phyloP scores from a whole-genome alignment of 1,140 invertebrate species.

The Neodiprion fabricii region DNA sequence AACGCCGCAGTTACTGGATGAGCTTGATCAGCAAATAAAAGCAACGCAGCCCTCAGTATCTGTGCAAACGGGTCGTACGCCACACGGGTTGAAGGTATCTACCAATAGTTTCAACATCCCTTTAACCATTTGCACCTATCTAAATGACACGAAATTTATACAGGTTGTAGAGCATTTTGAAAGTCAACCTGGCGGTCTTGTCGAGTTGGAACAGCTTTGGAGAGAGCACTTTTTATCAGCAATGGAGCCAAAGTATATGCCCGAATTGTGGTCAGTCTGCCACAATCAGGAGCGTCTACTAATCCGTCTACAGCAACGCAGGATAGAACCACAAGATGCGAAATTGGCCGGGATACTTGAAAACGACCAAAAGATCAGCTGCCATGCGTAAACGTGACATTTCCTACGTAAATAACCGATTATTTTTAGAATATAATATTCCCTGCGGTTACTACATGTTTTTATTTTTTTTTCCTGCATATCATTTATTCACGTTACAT shows the following conservation, averaged over 20 bases:
- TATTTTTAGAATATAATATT: not conserved
- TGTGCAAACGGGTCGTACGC: constrained; percentile 32
- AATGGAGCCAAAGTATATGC: constrained; percentile 78
- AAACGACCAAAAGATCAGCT: not conserved
- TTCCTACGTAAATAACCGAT: not conserved
- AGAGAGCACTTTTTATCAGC: constrained; percentile 76
- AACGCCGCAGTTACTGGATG: constrained; percentile 58
- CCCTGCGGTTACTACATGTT: not conserved
- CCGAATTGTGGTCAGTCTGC: constrained; percentile 77
- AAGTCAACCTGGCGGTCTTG: constrained; percentile 65
- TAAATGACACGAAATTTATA: constrained; percentile 58
- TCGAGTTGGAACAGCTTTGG: constrained; percentile 77
- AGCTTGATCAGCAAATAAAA: constrained; percentile 50
- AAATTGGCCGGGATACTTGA: constrained; percentile 46
- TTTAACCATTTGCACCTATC: constrained; percentile 43
- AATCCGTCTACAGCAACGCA: constrained; percentile 51
- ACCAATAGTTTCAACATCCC: not conserved
- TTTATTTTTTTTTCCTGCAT: constrained; percentile 19
- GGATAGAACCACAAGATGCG: constrained; percentile 54
- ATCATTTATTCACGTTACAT: constrained; percentile 15
- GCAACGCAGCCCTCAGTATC: constrained; percentile 23
- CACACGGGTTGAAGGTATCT: constrained; percentile 50
- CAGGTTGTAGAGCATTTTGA: constrained; percentile 72
- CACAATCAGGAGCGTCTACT: constrained; percentile 68
- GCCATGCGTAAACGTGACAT: not conserved